Evolutionary conservation across 2,113 vertebrate species (phyloP).

Genomic region (Aix galericulata): DNA sequence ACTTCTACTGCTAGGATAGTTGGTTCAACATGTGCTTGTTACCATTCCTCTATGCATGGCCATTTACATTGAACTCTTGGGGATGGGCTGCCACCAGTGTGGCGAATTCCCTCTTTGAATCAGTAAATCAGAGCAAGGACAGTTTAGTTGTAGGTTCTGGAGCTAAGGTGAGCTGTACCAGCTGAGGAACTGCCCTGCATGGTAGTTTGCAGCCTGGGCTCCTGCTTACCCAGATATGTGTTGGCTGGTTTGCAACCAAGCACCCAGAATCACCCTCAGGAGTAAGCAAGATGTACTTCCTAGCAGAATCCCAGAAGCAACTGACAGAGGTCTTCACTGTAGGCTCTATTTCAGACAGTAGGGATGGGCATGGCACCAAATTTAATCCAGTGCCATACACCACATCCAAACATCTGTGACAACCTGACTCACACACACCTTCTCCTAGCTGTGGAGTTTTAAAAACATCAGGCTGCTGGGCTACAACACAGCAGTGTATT

Average conservation of each 20-base stretch:
- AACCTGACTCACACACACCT: accelerated
- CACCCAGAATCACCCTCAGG: background rate
- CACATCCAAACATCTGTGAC: accelerated
- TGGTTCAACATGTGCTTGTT: background rate
- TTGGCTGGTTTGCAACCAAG: background rate
- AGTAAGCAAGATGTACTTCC: background rate
- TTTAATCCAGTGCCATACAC: background rate
- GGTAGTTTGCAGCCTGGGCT: background rate
- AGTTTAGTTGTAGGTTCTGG: background rate
- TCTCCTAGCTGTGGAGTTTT: background rate
- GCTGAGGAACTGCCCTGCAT: background rate
- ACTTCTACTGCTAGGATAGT: background rate
- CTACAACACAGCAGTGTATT: background rate
- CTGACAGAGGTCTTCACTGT: background rate
- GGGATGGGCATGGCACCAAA: background rate
- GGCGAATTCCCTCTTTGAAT: background rate
- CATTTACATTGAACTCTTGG: accelerated
- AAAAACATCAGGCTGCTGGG: background rate
- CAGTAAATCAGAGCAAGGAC: background rate
- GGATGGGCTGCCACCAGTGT: background rate
- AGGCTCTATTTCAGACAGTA: background rate
- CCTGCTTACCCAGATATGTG: background rate
- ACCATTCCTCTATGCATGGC: background rate
- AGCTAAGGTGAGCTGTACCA: background rate
- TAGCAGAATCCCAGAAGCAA: background rate